These are phyloP conservation scores for Phodopus roborovskii DNA, from an alignment of 2,113 vertebrate species.

Conservation along the genomic window DNA sequence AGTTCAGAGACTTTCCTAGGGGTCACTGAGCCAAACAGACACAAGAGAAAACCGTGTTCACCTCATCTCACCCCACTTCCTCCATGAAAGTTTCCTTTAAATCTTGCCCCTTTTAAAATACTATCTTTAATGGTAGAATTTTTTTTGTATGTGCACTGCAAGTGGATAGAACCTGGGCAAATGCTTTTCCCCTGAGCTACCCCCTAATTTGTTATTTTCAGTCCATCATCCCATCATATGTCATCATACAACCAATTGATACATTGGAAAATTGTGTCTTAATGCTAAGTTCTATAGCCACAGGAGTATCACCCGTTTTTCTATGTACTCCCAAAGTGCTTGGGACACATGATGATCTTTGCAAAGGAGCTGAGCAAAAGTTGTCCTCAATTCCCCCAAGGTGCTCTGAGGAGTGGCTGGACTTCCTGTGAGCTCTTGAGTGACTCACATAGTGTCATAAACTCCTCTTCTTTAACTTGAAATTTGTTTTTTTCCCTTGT, in stretches of 20 bases:
- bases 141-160: too few relatives aligned
- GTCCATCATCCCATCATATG: too few relatives aligned
- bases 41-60: neutral
- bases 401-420: neutral
- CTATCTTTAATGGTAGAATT: too few relatives aligned
- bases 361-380: neutral
- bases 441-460: constrained; percentile 17
- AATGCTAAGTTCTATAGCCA: neutral
- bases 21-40: neutral
- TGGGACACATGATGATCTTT: neutral
- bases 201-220: neutral
- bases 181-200: neutral
- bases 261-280: neutral
- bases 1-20: neutral
- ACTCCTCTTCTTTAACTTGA: neutral
- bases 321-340: neutral
- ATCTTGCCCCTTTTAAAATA: neutral
- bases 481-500: neutral
- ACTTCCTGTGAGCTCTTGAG: constrained; percentile 14
- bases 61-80: neutral
- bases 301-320: neutral
- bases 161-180: neutral
- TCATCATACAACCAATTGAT: neutral
- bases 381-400: neutral
- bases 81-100: neutral